Evolutionary conservation across 2,888 invertebrate species (phyloP).

Genomic region (Thyatira batis): DNA sequence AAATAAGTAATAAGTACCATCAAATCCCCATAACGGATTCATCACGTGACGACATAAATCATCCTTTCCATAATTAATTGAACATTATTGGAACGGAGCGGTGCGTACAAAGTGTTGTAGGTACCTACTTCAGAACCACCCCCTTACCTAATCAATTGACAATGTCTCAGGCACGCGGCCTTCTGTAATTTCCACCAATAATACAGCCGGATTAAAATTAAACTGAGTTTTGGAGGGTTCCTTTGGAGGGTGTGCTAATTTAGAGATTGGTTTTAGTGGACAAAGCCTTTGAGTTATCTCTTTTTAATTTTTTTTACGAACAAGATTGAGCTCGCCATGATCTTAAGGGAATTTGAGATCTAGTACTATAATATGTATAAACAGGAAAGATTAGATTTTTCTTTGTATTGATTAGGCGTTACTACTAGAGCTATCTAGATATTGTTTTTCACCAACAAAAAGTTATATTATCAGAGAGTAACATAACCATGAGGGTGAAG

Average conservation of each 20-base stretch:
- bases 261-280: neutral
- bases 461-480: no score
- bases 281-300: neutral
- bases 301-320: no score
- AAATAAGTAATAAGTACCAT: no score
- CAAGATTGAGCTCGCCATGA: no score
- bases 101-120: conserved; percentile 1
- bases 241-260: neutral
- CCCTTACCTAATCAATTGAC: conserved; percentile 1
- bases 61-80: conserved; percentile 10
- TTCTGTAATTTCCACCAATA: conserved; percentile 3
- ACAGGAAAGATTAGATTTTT: no score
- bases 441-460: no score
- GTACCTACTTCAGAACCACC: neutral
- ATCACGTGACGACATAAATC: conserved; percentile 7
- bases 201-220: conserved; percentile 2
- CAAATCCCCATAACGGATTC: neutral
- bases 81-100: conserved; percentile 11
- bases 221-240: neutral
- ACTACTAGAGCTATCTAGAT: no score
- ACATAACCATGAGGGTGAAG: no score
- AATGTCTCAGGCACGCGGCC: neutral
- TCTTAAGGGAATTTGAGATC: no score
- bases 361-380: no score
- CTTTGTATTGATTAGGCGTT: no score